A percentile compares a stretch with the other conserved stretches of the same genome.
phyloP scores from a whole-genome alignment of 1,140 invertebrate species.

The Choristoneura fumiferana region DNA sequence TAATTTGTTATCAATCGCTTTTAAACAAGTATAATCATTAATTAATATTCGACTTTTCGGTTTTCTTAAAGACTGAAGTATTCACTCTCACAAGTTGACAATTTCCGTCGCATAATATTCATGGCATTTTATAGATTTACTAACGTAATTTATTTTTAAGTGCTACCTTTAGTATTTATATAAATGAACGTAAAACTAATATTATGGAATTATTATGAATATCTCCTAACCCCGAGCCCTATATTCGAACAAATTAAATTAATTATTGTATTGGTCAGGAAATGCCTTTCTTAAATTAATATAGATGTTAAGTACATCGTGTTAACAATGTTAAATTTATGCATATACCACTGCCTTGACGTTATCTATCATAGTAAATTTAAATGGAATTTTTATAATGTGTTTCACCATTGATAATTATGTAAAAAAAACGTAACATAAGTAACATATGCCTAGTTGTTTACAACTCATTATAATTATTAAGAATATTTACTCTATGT shows the following conservation, averaged over 20 bases:
- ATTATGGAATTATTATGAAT: slow-evolving; percentile 12
- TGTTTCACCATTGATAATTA: slow-evolving; percentile 42
- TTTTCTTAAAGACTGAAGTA: slow-evolving; percentile 19
- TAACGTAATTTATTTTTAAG: slow-evolving; percentile 11
- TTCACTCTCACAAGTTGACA: slow-evolving; percentile 2
- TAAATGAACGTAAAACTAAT: slow-evolving; percentile 15
- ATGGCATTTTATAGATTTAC: slow-evolving; percentile 16
- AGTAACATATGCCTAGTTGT: slow-evolving; percentile 10
- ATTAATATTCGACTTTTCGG: slow-evolving; percentile 11
- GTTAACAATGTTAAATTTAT: slow-evolving; percentile 48
- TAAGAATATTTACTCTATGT: slow-evolving; percentile 11
- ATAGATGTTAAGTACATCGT: slow-evolving; percentile 37
- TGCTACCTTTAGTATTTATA: slow-evolving; percentile 1
- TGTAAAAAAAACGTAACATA: slow-evolving; percentile 33
- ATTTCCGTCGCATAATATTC: slow-evolving; percentile 13
- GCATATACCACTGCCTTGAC: slow-evolving; percentile 67
- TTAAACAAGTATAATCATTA: background rate
- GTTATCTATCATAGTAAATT: slow-evolving; percentile 55
- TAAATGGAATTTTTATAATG: slow-evolving; percentile 43
- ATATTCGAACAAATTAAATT: slow-evolving; percentile 2
- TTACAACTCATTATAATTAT: slow-evolving; percentile 17
- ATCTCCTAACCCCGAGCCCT: background rate
- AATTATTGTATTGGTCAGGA: slow-evolving; percentile 12
- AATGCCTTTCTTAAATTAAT: slow-evolving; percentile 36
- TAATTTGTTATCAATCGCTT: slow-evolving; percentile 10